Evolutionary conservation across 2,888 invertebrate species (phyloP).

Genomic region (Macrophya alboannulata): DNA sequence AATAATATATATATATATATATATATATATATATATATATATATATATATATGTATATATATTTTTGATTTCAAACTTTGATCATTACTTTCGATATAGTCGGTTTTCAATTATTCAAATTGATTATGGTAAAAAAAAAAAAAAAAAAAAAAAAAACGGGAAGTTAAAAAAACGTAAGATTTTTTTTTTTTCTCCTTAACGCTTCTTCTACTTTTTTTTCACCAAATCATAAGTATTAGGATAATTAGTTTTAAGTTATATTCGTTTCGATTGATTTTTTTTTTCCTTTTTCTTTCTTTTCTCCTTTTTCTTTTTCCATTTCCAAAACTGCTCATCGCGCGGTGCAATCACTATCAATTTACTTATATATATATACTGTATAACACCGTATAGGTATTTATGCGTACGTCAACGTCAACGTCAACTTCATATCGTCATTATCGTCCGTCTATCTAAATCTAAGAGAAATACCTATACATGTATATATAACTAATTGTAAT

Average conservation of each 20-base stretch:
- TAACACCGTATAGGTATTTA: background rate
- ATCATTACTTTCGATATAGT: conserved; percentile 48
- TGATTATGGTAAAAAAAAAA: background rate
- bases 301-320: background rate
- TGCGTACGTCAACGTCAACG: too few species aligned
- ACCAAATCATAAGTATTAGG: background rate
- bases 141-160: conserved; percentile 10
- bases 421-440: too few species aligned
- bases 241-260: background rate
- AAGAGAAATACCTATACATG: too few species aligned
- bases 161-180: background rate
- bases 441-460: background rate
- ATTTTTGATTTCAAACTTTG: conserved; percentile 56
- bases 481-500: too few species aligned
- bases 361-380: background rate
- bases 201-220: background rate
- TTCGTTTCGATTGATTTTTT: background rate
- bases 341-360: background rate
- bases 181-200: too few species aligned
- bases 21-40: too few species aligned
- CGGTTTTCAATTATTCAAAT: conserved; percentile 8
- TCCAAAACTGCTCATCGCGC: background rate
- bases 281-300: background rate
- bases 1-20: too few species aligned
- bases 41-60: too few species aligned